phyloP scores from a whole-genome alignment of 2,888 invertebrate species.

The Pristionchus japonicus region DNA sequence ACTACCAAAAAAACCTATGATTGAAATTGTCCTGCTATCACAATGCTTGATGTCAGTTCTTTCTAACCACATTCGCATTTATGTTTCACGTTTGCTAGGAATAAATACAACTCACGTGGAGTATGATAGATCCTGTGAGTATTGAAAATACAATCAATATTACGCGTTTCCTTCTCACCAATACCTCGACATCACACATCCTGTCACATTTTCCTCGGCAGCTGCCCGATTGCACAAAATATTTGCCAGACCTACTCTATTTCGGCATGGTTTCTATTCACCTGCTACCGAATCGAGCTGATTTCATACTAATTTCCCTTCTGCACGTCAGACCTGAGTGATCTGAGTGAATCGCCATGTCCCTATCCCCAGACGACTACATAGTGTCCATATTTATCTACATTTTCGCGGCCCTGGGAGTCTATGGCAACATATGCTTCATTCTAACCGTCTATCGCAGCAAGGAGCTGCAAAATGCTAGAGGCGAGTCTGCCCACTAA shows the following conservation, averaged over 20 bases:
- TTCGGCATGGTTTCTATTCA: background rate
- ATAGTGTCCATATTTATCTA: background rate
- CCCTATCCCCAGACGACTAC: background rate
- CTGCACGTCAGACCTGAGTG: background rate
- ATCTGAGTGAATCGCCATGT: background rate
- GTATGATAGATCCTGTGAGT: too few species aligned
- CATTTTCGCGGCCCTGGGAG: background rate
- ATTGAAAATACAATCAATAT: too few species aligned
- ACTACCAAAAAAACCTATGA: background rate
- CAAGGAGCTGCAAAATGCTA: background rate
- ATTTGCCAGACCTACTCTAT: background rate
- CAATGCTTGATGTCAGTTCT: too few species aligned
- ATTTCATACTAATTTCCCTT: background rate
- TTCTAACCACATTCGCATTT: too few species aligned
- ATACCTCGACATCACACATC: background rate
- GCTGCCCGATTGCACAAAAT: background rate
- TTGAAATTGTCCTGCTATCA: too few species aligned
- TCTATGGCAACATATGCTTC: conserved; percentile 29
- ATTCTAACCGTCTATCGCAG: background rate
- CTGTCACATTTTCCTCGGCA: background rate
- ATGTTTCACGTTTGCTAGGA: too few species aligned
- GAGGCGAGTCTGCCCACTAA: background rate
- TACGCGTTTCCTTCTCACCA: too few species aligned
- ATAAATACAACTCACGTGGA: too few species aligned
- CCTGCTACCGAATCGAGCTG: background rate